A percentile compares a stretch with the other conserved stretches of the same genome.
phyloP scores from a whole-genome alignment of 2,888 invertebrate species.

The Notocelia uddmanniana region DNA sequence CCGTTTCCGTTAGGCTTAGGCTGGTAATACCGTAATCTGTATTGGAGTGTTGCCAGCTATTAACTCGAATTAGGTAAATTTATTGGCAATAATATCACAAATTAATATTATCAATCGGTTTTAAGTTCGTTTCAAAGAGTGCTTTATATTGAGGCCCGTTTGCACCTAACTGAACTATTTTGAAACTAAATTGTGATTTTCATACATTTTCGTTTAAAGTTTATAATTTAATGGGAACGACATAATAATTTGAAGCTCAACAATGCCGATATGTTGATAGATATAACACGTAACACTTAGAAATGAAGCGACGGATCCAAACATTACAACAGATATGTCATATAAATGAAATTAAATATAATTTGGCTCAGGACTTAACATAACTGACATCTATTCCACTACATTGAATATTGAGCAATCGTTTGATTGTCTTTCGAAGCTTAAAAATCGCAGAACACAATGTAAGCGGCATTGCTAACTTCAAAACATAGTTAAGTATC shows the following conservation, averaged over 20 bases:
- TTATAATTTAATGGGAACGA: constrained; percentile 64
- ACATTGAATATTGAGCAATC: constrained; percentile 68
- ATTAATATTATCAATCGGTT: constrained; percentile 69
- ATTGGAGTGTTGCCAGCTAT: constrained; percentile 46
- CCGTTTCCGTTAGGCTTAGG: constrained; percentile 38
- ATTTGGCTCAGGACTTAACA: constrained; percentile 56
- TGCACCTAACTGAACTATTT: constrained; percentile 36
- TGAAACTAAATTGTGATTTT: constrained; percentile 10
- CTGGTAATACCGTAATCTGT: constrained; percentile 54
- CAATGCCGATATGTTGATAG: constrained; percentile 80
- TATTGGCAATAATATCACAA: constrained; percentile 81
- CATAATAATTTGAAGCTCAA: constrained; percentile 76
- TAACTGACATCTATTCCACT: constrained; percentile 54
- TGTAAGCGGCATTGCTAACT: constrained; percentile 55
- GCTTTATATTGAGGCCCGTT: constrained; percentile 17
- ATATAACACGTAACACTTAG: constrained; percentile 59
- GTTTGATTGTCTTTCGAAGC: constrained; percentile 66
- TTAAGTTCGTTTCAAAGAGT: constrained; percentile 48
- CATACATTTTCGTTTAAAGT: constrained; percentile 1
- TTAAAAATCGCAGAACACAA: constrained; percentile 52
- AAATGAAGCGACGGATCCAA: constrained; percentile 23
- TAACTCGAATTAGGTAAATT: constrained; percentile 62
- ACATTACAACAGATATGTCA: constrained; percentile 8
- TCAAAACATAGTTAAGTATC: constrained; percentile 54
- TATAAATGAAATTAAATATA: constrained; percentile 39